Percentiles rank a stretch among this genome's conserved stretches.
Conservation (phyloP, 2,888 invertebrate species). For the Cheilosia grossa region DNA sequence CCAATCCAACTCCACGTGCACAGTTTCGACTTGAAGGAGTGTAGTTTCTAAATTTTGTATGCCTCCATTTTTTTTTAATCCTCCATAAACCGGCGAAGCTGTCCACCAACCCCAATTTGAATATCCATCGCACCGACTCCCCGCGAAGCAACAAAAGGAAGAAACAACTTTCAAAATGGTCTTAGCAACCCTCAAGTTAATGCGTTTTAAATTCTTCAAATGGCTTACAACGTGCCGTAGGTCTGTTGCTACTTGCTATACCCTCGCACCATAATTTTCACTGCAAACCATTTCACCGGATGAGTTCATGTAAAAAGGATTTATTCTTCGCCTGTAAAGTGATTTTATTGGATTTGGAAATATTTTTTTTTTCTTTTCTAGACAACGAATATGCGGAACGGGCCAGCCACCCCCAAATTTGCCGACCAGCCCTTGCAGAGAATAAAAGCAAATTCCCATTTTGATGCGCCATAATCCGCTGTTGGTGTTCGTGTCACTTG, state of each 20-base stretch:
- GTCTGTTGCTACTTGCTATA: slow-evolving; percentile 4
- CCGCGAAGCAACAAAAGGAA: background rate
- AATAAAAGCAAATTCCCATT: slow-evolving; percentile 20
- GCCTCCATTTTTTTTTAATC: slow-evolving; percentile 2
- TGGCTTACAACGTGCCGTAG: slow-evolving; percentile 22
- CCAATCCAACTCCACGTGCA: no score
- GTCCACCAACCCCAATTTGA: slow-evolving; percentile 46
- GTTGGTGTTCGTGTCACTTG: slow-evolving; percentile 74
- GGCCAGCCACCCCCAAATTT: slow-evolving; percentile 47
- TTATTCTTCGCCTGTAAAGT: slow-evolving; percentile 78
- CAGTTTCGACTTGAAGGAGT: no score
- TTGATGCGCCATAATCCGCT: slow-evolving; percentile 72
- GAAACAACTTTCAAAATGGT: slow-evolving; percentile 59
- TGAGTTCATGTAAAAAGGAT: slow-evolving; percentile 74
- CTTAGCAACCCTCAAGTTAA: slow-evolving; percentile 47
- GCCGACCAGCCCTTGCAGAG: slow-evolving; percentile 17
- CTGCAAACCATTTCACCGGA: slow-evolving; percentile 62
- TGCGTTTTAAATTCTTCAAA: slow-evolving; percentile 57
- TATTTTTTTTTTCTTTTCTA: slow-evolving; percentile 44
- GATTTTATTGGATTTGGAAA: slow-evolving; percentile 81
- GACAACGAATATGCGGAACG: background rate
- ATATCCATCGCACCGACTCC: slow-evolving; percentile 46
- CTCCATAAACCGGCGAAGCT: background rate
- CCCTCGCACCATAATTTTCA: background rate
- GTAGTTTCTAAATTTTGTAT: background rate